phyloP scores from a whole-genome alignment of 1,140 invertebrate species.

The Tribolium castaneum region DNA sequence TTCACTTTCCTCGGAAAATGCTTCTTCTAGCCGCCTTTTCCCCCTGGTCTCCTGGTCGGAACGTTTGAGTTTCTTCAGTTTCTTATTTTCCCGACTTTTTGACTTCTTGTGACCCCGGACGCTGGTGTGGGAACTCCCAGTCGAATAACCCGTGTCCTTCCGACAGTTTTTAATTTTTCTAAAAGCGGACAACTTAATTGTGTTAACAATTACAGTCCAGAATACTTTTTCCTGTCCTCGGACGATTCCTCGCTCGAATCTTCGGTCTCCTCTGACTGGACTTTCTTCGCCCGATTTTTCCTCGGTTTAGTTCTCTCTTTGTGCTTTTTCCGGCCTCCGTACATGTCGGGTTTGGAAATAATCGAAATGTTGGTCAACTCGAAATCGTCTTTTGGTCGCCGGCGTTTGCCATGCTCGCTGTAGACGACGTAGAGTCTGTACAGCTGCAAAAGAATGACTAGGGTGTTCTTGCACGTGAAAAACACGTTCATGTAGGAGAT shows the following conservation, averaged over 20 bases:
- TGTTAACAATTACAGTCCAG: no score
- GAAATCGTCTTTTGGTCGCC: slow-evolving; percentile 61
- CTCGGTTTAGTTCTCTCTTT: slow-evolving; percentile 37
- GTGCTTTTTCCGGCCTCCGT: slow-evolving; percentile 48
- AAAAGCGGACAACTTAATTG: slow-evolving; percentile 36
- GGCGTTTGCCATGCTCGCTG: slow-evolving; percentile 69
- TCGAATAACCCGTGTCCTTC: slow-evolving; percentile 75
- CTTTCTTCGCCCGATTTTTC: slow-evolving; percentile 35
- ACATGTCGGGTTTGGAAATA: slow-evolving; percentile 67
- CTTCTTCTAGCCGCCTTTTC: slow-evolving; percentile 46
- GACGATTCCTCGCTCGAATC: slow-evolving; percentile 37
- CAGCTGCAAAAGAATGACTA: slow-evolving; percentile 87
- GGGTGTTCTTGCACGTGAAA: slow-evolving; percentile 90
- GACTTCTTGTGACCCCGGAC: slow-evolving; percentile 48
- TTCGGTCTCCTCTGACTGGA: slow-evolving; percentile 34
- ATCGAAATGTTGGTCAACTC: slow-evolving; percentile 69
- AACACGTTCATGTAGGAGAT: slow-evolving; percentile 95
- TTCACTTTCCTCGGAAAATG: slow-evolving; percentile 55
- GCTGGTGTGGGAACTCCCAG: slow-evolving; percentile 70
- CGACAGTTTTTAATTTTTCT: slow-evolving; percentile 61
- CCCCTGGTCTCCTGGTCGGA: slow-evolving; percentile 54
- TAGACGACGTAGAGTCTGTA: slow-evolving; percentile 88
- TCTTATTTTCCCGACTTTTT: slow-evolving; percentile 46
- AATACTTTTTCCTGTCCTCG: slow-evolving; percentile 45
- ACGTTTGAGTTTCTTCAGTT: slow-evolving; percentile 58